Conservation (phyloP, 2,888 invertebrate genomes). For the Drosophila tripunctata region DNA sequence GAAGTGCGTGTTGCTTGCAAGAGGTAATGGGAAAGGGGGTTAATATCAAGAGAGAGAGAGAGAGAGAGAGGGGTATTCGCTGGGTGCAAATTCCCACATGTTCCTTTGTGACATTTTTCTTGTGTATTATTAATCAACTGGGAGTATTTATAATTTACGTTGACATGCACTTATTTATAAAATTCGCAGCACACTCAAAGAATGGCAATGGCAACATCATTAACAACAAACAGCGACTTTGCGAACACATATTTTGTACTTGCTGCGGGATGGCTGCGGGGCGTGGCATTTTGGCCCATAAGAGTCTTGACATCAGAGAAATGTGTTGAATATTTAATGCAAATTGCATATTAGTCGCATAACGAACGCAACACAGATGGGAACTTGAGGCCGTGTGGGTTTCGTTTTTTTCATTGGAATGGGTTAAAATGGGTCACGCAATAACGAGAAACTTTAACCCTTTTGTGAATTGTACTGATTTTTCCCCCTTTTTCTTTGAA, state of each 20-base stretch:
- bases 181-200: constrained; percentile 44
- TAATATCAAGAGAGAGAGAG: too few species aligned
- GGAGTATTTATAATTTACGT: constrained; percentile 76
- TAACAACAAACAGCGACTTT: constrained; percentile 29
- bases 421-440: constrained; percentile 41
- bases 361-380: constrained; percentile 17
- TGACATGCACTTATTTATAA: constrained; percentile 73
- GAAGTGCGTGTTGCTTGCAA: constrained; percentile 32
- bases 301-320: constrained; percentile 30
- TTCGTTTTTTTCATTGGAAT: too few species aligned
- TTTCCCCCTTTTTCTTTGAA: constrained; percentile 1
- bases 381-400: not conserved
- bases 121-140: constrained; percentile 76
- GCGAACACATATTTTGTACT: not conserved
- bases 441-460: constrained; percentile 25
- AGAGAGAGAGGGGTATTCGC: not conserved
- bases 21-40: not conserved
- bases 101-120: constrained; percentile 72
- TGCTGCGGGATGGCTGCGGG: constrained; percentile 4
- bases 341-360: constrained; percentile 56
- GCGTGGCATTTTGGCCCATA: constrained; percentile 28
- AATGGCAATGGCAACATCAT: constrained; percentile 40
- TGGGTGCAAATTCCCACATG: constrained; percentile 44
- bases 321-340: constrained; percentile 48
- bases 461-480: constrained; percentile 27